A percentile compares a stretch with the other conserved stretches of the same genome.
These are phyloP conservation scores for Trematomus loennbergii DNA, from an alignment of 2,113 vertebrate species.

Conservation along the genomic window DNA sequence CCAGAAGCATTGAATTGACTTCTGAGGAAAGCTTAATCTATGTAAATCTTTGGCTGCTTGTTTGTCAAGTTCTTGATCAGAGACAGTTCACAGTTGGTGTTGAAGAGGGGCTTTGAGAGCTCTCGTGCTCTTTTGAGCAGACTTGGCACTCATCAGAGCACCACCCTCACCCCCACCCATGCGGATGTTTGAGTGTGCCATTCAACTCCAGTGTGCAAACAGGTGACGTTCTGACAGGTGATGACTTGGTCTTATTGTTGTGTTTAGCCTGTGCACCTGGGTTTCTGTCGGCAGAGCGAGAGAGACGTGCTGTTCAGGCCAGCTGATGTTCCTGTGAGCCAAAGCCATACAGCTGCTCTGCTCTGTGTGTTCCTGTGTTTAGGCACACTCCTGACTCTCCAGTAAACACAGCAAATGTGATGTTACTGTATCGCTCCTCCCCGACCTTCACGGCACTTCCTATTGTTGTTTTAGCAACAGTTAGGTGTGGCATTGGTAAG, in stretches of 20 bases:
- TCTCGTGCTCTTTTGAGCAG: slow-evolving; percentile 27
- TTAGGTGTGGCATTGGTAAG: not conserved
- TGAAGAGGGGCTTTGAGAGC: slow-evolving; percentile 54
- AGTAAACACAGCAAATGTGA: slow-evolving; percentile 62
- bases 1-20: slow-evolving; percentile 47
- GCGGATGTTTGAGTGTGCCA: slow-evolving; percentile 45
- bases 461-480: slow-evolving; percentile 13
- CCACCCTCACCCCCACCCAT: not conserved
- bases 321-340: slow-evolving; percentile 66
- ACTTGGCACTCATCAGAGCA: slow-evolving; percentile 22
- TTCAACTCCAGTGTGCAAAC: slow-evolving; percentile 57
- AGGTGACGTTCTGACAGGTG: slow-evolving; percentile 64
- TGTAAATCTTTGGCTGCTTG: slow-evolving; percentile 65
- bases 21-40: slow-evolving; percentile 67
- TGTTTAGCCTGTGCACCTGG: slow-evolving; percentile 70
- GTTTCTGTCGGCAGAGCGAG: slow-evolving; percentile 16
- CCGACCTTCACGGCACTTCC: slow-evolving; percentile 19
- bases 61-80: slow-evolving; percentile 73
- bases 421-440: slow-evolving; percentile 33
- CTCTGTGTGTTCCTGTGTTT: slow-evolving; percentile 52
- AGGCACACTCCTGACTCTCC: slow-evolving; percentile 33
- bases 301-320: slow-evolving; percentile 41
- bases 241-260: slow-evolving; percentile 61
- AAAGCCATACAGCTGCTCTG: slow-evolving; percentile 63
- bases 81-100: slow-evolving; percentile 60